phyloP scores from a whole-genome alignment of 2,888 invertebrate genomes.

The Euplagia quadripunctaria region DNA sequence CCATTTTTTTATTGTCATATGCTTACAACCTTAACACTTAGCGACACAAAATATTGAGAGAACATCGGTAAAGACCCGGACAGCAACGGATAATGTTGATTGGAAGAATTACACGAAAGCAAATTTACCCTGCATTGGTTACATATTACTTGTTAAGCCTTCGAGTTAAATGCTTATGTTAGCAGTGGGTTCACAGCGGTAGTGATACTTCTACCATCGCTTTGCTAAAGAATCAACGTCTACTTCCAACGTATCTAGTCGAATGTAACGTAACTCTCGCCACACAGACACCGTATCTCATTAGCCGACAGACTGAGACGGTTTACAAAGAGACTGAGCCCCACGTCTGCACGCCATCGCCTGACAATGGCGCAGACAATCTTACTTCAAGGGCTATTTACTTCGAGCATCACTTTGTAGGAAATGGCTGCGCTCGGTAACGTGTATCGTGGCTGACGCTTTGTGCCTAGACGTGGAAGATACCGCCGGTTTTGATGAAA shows the following conservation, averaged over 20 bases:
- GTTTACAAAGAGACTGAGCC: slow-evolving; percentile 1
- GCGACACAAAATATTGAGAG: too few species aligned
- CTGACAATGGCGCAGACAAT: slow-evolving; percentile 43
- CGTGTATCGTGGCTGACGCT: slow-evolving; percentile 1
- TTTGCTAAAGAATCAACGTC: background rate
- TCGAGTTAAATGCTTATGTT: background rate
- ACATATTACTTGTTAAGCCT: too few species aligned
- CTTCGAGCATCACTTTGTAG: slow-evolving; percentile 27
- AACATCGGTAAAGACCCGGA: too few species aligned
- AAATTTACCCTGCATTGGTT: too few species aligned
- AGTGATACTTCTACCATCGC: background rate
- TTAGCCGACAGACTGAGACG: background rate
- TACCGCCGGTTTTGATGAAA: background rate
- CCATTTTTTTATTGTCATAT: slow-evolving; percentile 29
- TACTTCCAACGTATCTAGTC: background rate
- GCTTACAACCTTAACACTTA: background rate
- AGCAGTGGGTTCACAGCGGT: background rate
- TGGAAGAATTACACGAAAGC: too few species aligned
- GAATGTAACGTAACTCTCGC: background rate
- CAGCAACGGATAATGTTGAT: too few species aligned
- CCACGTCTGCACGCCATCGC: slow-evolving; percentile 25
- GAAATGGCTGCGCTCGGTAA: slow-evolving; percentile 33
- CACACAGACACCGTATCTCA: background rate
- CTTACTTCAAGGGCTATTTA: slow-evolving; percentile 33
- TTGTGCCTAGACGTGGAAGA: background rate